A percentile compares a stretch with the other conserved stretches of the same genome.
phyloP scores from a whole-genome alignment of 2,797 vertebrate species.

The Sebastes diploproa region DNA sequence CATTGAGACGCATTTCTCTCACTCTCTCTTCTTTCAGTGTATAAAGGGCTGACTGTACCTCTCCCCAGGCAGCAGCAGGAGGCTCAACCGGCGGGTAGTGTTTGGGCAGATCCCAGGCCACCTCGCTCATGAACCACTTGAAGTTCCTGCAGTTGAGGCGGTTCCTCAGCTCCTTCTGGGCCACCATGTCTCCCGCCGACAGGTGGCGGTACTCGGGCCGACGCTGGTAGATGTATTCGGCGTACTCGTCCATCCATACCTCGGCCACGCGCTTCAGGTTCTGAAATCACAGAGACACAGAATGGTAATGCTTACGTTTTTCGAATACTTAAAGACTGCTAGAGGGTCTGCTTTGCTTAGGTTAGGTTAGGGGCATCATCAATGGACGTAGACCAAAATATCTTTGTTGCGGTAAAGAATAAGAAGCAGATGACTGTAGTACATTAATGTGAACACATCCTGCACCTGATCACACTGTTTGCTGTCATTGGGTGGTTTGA shows the following conservation, averaged over 20 bases:
- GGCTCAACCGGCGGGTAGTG: constrained; percentile 97
- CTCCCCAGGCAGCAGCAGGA: constrained; percentile 94
- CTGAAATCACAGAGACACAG: constrained; percentile 63
- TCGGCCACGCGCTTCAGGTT: constrained; percentile 97
- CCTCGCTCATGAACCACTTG: constrained; percentile 96
- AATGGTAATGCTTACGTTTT: not conserved
- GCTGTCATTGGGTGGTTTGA: not conserved
- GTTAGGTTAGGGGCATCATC: not conserved
- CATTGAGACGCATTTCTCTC: not conserved
- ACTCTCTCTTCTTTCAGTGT: not conserved
- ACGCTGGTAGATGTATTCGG: constrained; percentile 94
- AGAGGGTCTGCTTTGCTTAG: not conserved
- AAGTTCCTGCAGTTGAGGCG: constrained; percentile 91
- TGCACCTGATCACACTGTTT: not conserved
- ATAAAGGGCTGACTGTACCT: constrained; percentile 74
- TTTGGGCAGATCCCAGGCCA: constrained; percentile 96
- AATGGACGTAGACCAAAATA: not conserved
- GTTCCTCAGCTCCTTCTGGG: constrained; percentile 91
- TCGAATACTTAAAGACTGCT: not conserved
- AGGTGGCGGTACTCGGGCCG: constrained; percentile 96
- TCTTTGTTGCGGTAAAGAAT: not conserved
- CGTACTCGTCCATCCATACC: constrained; percentile 99
- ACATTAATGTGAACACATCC: not conserved
- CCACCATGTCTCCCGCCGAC: constrained; percentile 89
- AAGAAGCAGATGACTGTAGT: not conserved